Evolutionary conservation across 2,113 vertebrate genomes (phyloP).

Genomic region (Astatotilapia flaviijosephi): DNA sequence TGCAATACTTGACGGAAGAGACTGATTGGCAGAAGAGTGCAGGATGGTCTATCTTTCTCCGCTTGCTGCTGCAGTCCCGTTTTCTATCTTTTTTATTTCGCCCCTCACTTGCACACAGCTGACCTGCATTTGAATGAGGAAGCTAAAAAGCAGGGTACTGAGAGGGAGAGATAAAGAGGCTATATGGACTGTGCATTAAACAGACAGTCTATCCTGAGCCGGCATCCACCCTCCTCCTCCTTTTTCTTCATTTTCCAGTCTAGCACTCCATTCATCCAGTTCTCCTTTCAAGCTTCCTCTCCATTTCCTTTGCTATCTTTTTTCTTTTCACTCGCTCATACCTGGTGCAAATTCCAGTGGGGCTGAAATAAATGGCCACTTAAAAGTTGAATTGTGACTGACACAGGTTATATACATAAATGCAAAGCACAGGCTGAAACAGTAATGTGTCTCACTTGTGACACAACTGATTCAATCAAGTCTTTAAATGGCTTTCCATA

Average conservation of each 20-base stretch:
- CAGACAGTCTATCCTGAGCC: slow-evolving; percentile 30
- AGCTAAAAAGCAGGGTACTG: slow-evolving; percentile 41
- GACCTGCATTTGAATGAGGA: slow-evolving; percentile 59
- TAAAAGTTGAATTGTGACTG: slow-evolving; percentile 18
- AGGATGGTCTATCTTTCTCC: slow-evolving; percentile 56
- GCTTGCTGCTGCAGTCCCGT: slow-evolving; percentile 26
- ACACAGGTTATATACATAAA: neutral
- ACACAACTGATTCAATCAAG: neutral
- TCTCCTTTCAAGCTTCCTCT: slow-evolving; percentile 12
- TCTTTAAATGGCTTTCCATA: neutral
- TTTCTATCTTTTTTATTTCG: slow-evolving; percentile 43
- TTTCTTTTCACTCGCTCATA: neutral
- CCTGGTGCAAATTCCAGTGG: slow-evolving; percentile 12
- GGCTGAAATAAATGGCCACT: slow-evolving; percentile 32
- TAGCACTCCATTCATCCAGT: slow-evolving; percentile 37
- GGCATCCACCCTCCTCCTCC: slow-evolving; percentile 23
- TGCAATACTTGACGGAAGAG: slow-evolving; percentile 53
- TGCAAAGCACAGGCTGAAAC: neutral
- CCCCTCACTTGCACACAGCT: slow-evolving; percentile 39
- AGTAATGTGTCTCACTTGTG: neutral
- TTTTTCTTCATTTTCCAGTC: slow-evolving; percentile 54
- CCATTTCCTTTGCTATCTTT: slow-evolving; percentile 18
- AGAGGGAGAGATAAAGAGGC: slow-evolving; percentile 53
- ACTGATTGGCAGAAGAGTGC: slow-evolving; percentile 61
- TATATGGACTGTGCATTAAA: slow-evolving; percentile 61